Conservation (phyloP, 2,888 invertebrate genomes). For the Polia nebulosa region DNA sequence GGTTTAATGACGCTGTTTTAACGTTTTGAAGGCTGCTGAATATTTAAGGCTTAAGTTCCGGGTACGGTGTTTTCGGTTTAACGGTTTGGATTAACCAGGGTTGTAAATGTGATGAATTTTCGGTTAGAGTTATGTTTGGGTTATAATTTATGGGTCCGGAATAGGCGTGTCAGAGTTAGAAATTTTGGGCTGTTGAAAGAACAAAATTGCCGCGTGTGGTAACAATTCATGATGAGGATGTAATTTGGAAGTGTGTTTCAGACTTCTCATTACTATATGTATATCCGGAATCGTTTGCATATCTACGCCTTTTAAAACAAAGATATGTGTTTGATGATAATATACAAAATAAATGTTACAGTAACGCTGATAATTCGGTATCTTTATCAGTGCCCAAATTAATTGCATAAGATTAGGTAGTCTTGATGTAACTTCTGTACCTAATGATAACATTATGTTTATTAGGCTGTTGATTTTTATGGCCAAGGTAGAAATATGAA, state of each 20-base stretch:
- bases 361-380: conserved; percentile 35
- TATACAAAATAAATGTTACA: conserved; percentile 21
- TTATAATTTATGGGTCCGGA: conserved; percentile 49
- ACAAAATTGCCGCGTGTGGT: conserved; percentile 4
- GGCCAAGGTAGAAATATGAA: neutral
- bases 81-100: conserved; percentile 63
- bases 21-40: conserved; percentile 67
- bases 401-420: conserved; percentile 56
- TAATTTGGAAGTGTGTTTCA: neutral
- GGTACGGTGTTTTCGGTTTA: conserved; percentile 64
- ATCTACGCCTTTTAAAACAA: conserved; percentile 7
- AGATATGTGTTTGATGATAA: conserved; percentile 9
- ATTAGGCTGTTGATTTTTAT: conserved; percentile 14
- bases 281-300: conserved; percentile 4
- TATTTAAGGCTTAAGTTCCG: conserved; percentile 67
- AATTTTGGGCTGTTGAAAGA: conserved; percentile 10
- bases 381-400: conserved; percentile 34
- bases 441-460: conserved; percentile 8
- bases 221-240: neutral
- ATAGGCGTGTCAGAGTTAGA: conserved; percentile 32
- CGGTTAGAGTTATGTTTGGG: conserved; percentile 55
- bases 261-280: neutral
- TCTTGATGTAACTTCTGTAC: conserved; percentile 21
- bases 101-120: conserved; percentile 63
- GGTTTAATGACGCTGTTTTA: conserved; percentile 75